Evolutionary conservation across 2,888 invertebrate species (phyloP).

Genomic region (Dryocosmus kuriphilus): DNA sequence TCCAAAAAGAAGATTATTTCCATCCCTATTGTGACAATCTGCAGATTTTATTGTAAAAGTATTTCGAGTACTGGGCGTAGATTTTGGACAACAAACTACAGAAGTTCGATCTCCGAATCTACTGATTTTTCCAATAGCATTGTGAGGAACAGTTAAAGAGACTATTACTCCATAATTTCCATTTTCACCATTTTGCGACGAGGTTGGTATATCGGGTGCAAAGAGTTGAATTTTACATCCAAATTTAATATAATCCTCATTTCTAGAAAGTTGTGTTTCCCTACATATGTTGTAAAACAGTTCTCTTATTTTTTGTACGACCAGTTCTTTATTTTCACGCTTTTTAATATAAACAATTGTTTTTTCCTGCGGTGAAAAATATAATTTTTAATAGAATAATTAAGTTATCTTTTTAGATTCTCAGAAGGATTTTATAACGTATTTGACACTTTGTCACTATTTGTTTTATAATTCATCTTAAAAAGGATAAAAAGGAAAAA

Average conservation of each 20-base stretch:
- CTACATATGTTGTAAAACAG: neutral
- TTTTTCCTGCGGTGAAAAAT: neutral
- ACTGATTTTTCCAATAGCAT: neutral
- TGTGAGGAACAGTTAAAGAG: neutral
- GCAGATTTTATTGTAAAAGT: slow-evolving; percentile 13
- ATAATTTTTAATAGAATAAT: neutral
- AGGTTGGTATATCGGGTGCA: neutral
- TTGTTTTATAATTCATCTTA: too few relatives aligned
- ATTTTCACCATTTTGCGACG: neutral
- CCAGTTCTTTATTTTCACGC: neutral
- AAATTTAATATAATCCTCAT: slow-evolving; percentile 12
- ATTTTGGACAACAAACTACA: slow-evolving; percentile 4
- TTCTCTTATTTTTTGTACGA: neutral
- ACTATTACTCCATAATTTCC: slow-evolving; percentile 1
- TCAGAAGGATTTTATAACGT: neutral
- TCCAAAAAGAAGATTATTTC: neutral
- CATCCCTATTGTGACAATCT: neutral
- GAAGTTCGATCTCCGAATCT: slow-evolving; percentile 4
- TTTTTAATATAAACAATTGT: neutral
- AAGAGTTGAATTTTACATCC: slow-evolving; percentile 10
- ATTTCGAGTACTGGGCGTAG: slow-evolving; percentile 2
- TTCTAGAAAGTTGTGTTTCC: neutral
- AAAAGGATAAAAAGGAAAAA: too few relatives aligned
- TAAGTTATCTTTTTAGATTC: neutral
- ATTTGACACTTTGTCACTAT: too few relatives aligned